Evolutionary conservation across 2,113 vertebrate genomes (phyloP), one percentile per base, ranked within the genome.

Genomic region (Ornithorhynchus anatinus): DNA sequence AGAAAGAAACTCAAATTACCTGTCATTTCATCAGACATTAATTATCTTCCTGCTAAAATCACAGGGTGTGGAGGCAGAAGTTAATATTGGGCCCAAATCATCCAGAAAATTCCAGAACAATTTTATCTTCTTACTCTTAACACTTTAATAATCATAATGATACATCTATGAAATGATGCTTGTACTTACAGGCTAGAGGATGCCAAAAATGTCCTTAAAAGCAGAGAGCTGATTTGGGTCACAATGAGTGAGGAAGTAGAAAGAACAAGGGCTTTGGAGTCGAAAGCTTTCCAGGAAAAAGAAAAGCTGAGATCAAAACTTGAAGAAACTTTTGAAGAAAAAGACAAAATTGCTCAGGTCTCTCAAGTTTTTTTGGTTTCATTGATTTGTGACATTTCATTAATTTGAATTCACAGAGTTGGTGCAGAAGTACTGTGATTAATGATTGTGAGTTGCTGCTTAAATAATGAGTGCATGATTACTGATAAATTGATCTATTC

Each of bases 251-350:
- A 86, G 59, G 92, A 94, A 60, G 68, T 93, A 10, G 79, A 91
- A 45, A 80, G 92, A 35, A 91, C 86, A 43, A 87, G 88, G 75
- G 81, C 63, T 58, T 78, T 93, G 75, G 94, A 95, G 63, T 77
- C 83, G 3, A 93, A 92, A 86, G 86, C 92, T 2, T 95, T 94
- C 72, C 36, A 89, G 44, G 93, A 95, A 43, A 95, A 94, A 82
- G 92, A 94, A 66, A 84, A 92, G 29, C 86, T 94, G 31, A 87
- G 92, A 56, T 94, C 93, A 57, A 90, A 90, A 78, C 77, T 95
- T 45, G 93, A 95, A 39, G 89, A 91, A 58, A 75, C 74, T 0
- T 83, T 86, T 37, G 93, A 94, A 86, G 93, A 94, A 60, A 92
- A 64, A 58, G 88, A 92, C 47, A 92, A 88, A 63, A 80, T 47